Evolutionary conservation across 2,888 invertebrate species (phyloP), one percentile per base, ranked within the genome.

Genomic region (Melipona bicolor): DNA sequence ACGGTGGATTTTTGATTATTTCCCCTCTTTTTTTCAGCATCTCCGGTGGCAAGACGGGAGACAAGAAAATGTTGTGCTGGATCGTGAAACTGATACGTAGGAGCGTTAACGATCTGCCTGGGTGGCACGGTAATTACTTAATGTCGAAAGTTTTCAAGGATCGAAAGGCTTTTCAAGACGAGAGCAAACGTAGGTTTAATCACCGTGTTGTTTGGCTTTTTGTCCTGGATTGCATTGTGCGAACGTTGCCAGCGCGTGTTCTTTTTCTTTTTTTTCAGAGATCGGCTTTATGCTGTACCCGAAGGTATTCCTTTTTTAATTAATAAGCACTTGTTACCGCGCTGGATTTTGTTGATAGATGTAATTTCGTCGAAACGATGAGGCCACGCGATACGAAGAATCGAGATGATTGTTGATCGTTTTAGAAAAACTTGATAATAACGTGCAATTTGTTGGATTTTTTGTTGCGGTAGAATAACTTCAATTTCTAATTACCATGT

Each of bases 111-210:
- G 77, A 77, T 77, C 80, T 50, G 56, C 69, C 36, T 19, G 77
- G 77, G 77, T 71, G 64, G 80, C 54, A 56, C 59, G 64, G 69
- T 80, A 77, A 80, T 80, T 80, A 77, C 80, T 76, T 79, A 69
- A 65, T 80, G 77, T 56, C 50, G 50, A 71, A 80, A 27, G 17
- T 61, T 61, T 24, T 27, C 52, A 17, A 52, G 13, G 50, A 56
- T 74, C n/a, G 68, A 74, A 75, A 70, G 54, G 56, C 68, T 68
- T 65, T 70, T 76, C 36, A 49, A 70, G 24, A 73, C 27, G 69
- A 52, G 43, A 27, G 32, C 21, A n/a, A 59, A n/a, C 15, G 36
- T 13, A 36, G 36, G 27, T 36, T 54, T 54, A 32, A 49, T 49
- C 19, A 49, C 24, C 17, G 5, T 19, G 56, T 54, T 43, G 13